Percentiles rank a stretch among this genome's conserved stretches.
Conservation (phyloP, 2,113 vertebrate species). For the Panurus biarmicus region DNA sequence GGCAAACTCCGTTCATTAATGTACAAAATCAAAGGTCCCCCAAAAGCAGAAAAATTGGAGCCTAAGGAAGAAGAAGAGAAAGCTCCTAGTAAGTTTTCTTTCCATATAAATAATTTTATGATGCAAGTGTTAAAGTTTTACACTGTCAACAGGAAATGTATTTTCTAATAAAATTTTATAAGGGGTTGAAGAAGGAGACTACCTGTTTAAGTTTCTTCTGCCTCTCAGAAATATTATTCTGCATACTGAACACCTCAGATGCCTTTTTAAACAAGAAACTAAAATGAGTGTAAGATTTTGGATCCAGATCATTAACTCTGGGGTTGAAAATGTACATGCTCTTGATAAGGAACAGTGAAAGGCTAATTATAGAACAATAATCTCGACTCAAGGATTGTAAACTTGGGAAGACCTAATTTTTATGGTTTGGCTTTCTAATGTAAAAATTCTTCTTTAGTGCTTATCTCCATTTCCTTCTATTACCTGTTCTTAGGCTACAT, state of each 20-base stretch:
- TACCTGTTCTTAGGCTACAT: not conserved
- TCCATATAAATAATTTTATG: not conserved
- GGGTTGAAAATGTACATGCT: not conserved
- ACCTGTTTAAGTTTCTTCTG: not conserved
- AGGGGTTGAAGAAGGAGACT: not conserved
- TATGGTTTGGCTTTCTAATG: accelerated
- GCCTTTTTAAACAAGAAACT: not conserved
- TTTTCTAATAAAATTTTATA: not conserved
- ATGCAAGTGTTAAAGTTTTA: not conserved
- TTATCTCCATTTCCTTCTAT: not conserved
- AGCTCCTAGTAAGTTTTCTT: constrained; percentile 82
- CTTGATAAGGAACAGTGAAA: not conserved
- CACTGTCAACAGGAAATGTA: not conserved
- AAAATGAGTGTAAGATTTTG: not conserved
- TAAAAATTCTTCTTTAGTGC: not conserved
- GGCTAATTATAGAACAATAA: not conserved
- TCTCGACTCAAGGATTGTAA: not conserved
- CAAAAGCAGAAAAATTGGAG: constrained; percentile 77
- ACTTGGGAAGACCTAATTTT: not conserved
- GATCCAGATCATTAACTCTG: not conserved
- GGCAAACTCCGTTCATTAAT: constrained; percentile 85
- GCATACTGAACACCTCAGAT: not conserved
- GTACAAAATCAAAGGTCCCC: constrained; percentile 87
- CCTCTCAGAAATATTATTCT: not conserved
- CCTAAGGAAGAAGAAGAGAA: constrained; percentile 78